Evolutionary conservation across 2,113 vertebrate genomes (phyloP).

Genomic region (Crotophaga sulcirostris): DNA sequence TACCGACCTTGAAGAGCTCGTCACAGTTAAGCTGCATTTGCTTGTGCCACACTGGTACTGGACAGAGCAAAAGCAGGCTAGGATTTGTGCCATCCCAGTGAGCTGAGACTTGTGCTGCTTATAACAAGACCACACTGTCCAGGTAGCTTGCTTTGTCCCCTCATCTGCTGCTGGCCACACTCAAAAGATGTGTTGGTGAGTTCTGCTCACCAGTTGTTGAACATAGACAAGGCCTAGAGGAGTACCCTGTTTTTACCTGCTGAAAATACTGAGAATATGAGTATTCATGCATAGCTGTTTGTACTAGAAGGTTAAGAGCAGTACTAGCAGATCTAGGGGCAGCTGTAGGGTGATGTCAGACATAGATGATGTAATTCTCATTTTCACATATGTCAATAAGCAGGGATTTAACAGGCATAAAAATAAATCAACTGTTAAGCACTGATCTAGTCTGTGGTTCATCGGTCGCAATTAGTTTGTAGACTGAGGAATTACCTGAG

Average conservation of each 20-base stretch:
- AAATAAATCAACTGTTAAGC: not conserved
- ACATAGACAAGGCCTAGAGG: not conserved
- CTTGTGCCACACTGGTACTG: not conserved
- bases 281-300: not conserved
- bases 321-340: not conserved
- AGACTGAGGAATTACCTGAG: not conserved
- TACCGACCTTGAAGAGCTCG: not conserved
- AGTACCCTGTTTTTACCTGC: not conserved
- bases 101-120: not conserved
- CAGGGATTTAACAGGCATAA: not conserved
- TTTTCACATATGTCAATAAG: not conserved
- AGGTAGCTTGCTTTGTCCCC: not conserved
- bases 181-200: not conserved
- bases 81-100: not conserved
- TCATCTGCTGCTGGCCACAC: not conserved
- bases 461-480: not conserved
- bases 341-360: not conserved
- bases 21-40: not conserved
- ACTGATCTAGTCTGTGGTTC: not conserved
- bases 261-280: not conserved
- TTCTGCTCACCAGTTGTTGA: not conserved
- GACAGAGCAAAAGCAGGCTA: not conserved
- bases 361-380: not conserved
- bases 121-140: accelerated
- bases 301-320: not conserved